phyloP scores from a whole-genome alignment of 2,888 invertebrate species.

The Aradus depressus region DNA sequence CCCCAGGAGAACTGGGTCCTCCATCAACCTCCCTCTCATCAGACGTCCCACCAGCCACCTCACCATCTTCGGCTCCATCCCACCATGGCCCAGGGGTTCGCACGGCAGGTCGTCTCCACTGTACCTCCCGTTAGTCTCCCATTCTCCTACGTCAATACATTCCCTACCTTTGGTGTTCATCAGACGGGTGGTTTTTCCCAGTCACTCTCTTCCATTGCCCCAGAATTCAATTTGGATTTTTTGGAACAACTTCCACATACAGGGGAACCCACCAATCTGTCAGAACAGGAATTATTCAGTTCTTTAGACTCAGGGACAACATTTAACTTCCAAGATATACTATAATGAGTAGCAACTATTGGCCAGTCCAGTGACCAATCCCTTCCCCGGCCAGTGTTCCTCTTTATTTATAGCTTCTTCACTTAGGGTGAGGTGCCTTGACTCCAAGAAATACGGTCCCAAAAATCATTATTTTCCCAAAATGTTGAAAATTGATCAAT shows the following conservation, averaged over 20 bases:
- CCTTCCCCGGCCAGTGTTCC: too few species aligned
- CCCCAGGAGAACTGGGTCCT: slow-evolving; percentile 11
- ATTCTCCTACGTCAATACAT: slow-evolving; percentile 7
- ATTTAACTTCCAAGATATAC: slow-evolving; percentile 55
- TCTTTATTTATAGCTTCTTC: too few species aligned
- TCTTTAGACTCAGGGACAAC: slow-evolving; percentile 65
- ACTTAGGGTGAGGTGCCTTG: too few species aligned
- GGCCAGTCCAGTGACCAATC: too few species aligned
- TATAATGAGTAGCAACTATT: too few species aligned
- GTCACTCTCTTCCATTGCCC: slow-evolving; percentile 46
- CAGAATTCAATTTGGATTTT: slow-evolving; percentile 30
- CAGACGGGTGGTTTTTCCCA: slow-evolving; percentile 37
- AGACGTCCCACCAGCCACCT: slow-evolving; percentile 1
- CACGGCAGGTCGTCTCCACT: slow-evolving; percentile 10
- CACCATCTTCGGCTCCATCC: slow-evolving; percentile 14
- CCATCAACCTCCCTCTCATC: slow-evolving; percentile 9
- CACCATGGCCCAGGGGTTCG: slow-evolving; percentile 10
- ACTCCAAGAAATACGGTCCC: too few species aligned
- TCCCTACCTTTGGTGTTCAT: slow-evolving; percentile 35
- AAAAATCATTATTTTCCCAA: too few species aligned
- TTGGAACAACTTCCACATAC: slow-evolving; percentile 58
- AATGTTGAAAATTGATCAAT: too few species aligned
- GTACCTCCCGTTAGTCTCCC: slow-evolving; percentile 5
- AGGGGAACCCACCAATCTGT: slow-evolving; percentile 54
- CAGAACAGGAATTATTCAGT: slow-evolving; percentile 67